Base-by-base conservation (phyloP, 2,888 invertebrate genomes). In the Sericinus montela region DNA sequence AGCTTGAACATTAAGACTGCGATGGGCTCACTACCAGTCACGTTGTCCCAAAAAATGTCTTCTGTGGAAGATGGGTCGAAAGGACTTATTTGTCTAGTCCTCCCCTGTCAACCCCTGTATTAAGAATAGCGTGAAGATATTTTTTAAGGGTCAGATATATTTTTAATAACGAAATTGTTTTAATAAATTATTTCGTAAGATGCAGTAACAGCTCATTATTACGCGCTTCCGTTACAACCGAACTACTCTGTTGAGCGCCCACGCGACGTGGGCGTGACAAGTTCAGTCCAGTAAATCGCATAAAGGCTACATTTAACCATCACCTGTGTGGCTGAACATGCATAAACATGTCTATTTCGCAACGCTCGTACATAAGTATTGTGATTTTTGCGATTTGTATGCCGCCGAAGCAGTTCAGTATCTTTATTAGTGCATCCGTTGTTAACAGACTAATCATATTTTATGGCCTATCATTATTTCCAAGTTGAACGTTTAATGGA, bases 211-310 rank as follows among this genome's bases (percentile, higher is more conserved):
- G 7, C 28, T 35, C 40, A 39, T 41, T 40, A 30, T 30, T 36
- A 36, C 52, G 40, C 42, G 49, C 54, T 52, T 55, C 50, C 48
- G 54, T 44, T 39, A 35, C 32, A 37, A 10, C 19, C 9, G 35
- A 6, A 32, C 32, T 10, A 29, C 29, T n/a, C 10, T 10, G 39
- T 29, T 36, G 36, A 35, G 40, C 43, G 48, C 61, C 62, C 57
- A 61, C 69, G 72, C 60, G 59, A 65, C 57, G 32, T 45, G 44
- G 44, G 39, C 14, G 80, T 76, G 78, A 80, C 73, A 62, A 58
- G 67, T 60, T 58, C 60, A 62, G 68, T 61, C 67, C 59, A 72
- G 69, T 80, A 79, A 82, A 77, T 80, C 65, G 72, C 67, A 69
- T 75, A 75, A 80, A 70, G 63, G 66, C 69, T 61, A 62, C 72